A percentile compares a stretch with the other conserved stretches of the same genome.
Evolutionary conservation across 35 echinoderm and acorn worm species (phyloP).

Genomic region (Ophiothrix spiculata): DNA sequence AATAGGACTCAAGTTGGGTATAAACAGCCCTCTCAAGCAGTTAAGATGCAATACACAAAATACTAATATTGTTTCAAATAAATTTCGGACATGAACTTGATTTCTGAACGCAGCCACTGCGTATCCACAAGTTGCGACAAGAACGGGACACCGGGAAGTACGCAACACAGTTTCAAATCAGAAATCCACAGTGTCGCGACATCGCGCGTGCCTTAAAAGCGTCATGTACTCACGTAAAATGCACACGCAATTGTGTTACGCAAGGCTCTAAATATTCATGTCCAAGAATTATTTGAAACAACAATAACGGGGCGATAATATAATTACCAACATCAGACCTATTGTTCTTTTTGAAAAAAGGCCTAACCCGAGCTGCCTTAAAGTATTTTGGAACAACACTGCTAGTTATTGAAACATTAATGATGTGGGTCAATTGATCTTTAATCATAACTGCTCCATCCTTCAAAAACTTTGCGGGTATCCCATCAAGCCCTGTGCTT

Average conservation of each 20-base stretch:
- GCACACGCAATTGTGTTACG: too few species aligned
- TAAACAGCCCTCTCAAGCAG: slow-evolving; percentile 33
- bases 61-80: too few species aligned
- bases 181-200: too few species aligned
- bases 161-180: too few species aligned
- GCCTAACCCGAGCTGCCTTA: not conserved
- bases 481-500: slow-evolving; percentile 23
- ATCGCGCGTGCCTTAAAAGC: too few species aligned
- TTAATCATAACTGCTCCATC: slow-evolving; percentile 21
- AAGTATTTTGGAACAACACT: not conserved
- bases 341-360: slow-evolving; percentile 6
- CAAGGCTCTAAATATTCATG: too few species aligned
- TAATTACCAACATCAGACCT: slow-evolving; percentile 26
- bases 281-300: too few species aligned
- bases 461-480: slow-evolving; percentile 23
- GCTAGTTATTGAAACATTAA: slow-evolving; percentile 17
- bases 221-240: too few species aligned
- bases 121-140: too few species aligned
- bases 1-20: not conserved
- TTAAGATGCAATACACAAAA: slow-evolving; percentile 17
- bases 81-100: too few species aligned
- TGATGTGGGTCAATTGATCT: slow-evolving; percentile 17
- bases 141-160: too few species aligned
- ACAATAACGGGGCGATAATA: slow-evolving; percentile 22
- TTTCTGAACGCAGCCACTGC: too few species aligned